Evolutionary conservation across 1,140 invertebrate genomes (phyloP).

Genomic region (Temnothorax curvispinosus): DNA sequence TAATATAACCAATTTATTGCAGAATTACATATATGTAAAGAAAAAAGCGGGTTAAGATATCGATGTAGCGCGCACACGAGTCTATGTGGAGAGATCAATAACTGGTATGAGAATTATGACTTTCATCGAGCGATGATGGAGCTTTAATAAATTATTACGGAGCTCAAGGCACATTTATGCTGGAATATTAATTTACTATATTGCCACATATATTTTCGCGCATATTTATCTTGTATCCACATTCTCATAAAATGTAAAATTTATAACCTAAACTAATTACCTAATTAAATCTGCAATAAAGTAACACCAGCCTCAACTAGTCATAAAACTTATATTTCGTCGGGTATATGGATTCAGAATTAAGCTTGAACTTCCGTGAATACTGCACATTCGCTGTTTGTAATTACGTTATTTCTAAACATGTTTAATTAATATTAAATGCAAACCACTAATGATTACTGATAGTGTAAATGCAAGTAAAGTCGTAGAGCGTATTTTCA

Average conservation of each 20-base stretch:
- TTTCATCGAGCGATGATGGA: constrained; percentile 29
- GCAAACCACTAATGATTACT: not conserved
- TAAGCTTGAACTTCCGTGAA: not conserved
- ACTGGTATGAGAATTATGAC: constrained; percentile 31
- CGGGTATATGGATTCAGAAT: not conserved
- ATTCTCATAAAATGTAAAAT: constrained; percentile 21
- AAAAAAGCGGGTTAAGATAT: not conserved
- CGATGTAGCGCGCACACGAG: not conserved
- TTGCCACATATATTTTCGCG: not conserved
- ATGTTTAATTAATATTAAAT: not conserved
- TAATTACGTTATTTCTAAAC: not conserved
- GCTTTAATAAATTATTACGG: constrained; percentile 33
- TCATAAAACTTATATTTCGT: not conserved
- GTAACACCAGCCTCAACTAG: no score
- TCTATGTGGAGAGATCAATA: constrained; percentile 25
- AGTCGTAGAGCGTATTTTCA: not conserved
- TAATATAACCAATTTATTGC: not conserved
- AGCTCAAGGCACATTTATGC: constrained; percentile 20
- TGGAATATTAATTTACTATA: constrained; percentile 32
- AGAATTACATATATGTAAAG: not conserved
- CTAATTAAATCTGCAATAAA: constrained; percentile 27
- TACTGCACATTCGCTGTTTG: not conserved
- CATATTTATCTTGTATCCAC: constrained; percentile 9
- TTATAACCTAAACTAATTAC: constrained; percentile 16
- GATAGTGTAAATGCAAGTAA: not conserved